Conservation (phyloP, 2,113 vertebrate genomes). For the Microtus montanus region DNA sequence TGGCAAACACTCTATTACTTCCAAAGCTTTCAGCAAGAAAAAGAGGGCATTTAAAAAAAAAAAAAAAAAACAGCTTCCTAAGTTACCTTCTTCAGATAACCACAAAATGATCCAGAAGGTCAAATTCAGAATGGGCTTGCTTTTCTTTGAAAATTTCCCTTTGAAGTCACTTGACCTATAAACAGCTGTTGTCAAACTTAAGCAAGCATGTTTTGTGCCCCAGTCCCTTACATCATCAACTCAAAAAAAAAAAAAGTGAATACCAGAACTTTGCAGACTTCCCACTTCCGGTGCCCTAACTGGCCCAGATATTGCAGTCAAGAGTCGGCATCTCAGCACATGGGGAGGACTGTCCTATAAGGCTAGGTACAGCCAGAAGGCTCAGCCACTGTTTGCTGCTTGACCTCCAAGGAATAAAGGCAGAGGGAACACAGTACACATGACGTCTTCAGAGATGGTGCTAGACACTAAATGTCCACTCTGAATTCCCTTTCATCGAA, state of each 20-base stretch:
- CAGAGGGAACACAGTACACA: background rate
- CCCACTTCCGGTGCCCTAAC: background rate
- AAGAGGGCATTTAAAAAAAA: background rate
- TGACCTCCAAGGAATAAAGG: background rate
- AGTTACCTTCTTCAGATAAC: conserved; percentile 5
- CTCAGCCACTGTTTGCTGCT: background rate
- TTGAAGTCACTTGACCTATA: background rate
- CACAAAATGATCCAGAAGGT: conserved; percentile 24
- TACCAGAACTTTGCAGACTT: background rate
- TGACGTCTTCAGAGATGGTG: background rate
- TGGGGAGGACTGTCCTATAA: background rate
- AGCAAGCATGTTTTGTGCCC: background rate
- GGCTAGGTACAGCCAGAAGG: background rate
- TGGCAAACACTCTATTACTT: background rate
- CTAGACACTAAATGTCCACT: background rate
- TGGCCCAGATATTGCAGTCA: too few species aligned
- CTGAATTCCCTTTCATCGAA: background rate
- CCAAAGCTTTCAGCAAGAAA: conserved; percentile 25
- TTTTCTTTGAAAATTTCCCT: conserved; percentile 16
- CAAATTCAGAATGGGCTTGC: background rate
- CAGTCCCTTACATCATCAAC: background rate
- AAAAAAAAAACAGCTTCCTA: background rate
- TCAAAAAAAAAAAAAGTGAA: background rate
- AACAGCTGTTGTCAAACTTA: background rate
- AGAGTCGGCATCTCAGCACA: background rate